These are phyloP conservation scores for Odontamblyopus rebecca DNA, from an alignment of 2,797 vertebrate species.

Conservation along the genomic window DNA sequence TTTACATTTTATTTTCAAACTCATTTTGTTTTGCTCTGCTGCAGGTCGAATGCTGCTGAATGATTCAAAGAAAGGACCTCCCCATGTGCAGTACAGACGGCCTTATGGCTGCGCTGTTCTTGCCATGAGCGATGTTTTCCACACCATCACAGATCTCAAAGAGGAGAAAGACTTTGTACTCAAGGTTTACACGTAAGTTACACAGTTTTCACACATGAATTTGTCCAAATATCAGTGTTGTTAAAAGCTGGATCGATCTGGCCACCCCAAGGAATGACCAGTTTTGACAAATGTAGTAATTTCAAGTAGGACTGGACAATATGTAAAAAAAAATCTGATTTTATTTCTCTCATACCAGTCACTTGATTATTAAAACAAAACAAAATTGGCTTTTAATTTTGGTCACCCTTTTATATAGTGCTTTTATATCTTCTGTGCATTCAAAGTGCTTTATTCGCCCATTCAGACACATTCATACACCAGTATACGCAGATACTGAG, in stretches of 20 bases:
- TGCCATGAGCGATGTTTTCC: constrained; percentile 93
- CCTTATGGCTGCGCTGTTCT: constrained; percentile 97
- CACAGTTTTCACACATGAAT: neutral
- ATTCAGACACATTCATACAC: too few relatives aligned
- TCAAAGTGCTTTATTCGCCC: too few relatives aligned
- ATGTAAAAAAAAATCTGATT: too few relatives aligned
- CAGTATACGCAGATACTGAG: too few relatives aligned
- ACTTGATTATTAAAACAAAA: too few relatives aligned
- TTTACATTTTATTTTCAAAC: neutral
- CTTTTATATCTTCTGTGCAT: too few relatives aligned
- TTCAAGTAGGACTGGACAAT: neutral
- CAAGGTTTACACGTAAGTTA: constrained; percentile 98
- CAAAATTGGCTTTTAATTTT: too few relatives aligned
- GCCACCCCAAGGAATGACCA: neutral
- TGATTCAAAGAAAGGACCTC: constrained; percentile 95
- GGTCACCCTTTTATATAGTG: too few relatives aligned
- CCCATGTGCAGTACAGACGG: constrained; percentile 92
- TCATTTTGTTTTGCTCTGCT: neutral
- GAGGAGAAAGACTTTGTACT: constrained; percentile 99
- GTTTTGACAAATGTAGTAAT: neutral
- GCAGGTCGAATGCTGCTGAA: constrained; percentile 96
- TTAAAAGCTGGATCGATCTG: too few relatives aligned
- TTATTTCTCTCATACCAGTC: too few relatives aligned
- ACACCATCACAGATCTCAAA: constrained; percentile 93
- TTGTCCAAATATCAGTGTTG: too few relatives aligned